Conservation (phyloP, 1,140 invertebrate species). For the Augochlora pura region DNA sequence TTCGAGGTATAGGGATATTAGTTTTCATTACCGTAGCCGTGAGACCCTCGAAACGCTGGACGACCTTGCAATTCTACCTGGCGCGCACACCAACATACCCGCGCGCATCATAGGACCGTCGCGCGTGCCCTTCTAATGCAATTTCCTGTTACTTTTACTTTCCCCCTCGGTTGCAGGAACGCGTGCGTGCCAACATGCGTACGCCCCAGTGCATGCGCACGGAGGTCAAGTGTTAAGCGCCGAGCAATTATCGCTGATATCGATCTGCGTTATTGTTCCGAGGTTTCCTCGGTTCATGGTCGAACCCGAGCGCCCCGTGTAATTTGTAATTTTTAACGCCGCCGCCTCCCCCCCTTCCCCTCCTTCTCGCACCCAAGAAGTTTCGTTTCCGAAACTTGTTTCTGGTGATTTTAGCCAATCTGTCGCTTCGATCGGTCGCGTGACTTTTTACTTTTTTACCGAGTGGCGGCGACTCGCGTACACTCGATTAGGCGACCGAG, state of each 20-base stretch:
- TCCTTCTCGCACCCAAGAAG: too few species aligned
- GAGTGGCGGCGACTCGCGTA: neutral
- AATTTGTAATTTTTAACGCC: conserved; percentile 15
- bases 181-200: conserved; percentile 15
- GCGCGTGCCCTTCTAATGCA: conserved; percentile 24
- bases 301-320: conserved; percentile 14
- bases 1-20: conserved; percentile 13
- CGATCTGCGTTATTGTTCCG: conserved; percentile 46
- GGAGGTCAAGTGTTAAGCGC: conserved; percentile 53
- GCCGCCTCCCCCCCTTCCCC: too few species aligned
- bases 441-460: neutral
- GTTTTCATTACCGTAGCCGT: conserved; percentile 27
- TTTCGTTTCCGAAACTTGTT: neutral
- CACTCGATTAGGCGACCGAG: neutral
- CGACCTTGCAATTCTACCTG: conserved; percentile 39
- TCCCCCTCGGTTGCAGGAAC: conserved; percentile 19
- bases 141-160: conserved; percentile 53
- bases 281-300: neutral
- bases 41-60: conserved; percentile 25
- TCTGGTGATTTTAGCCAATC: neutral
- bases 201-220: conserved; percentile 29
- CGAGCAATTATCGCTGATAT: conserved; percentile 49
- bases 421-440: neutral
- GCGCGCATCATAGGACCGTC: neutral
- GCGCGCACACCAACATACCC: neutral